A percentile compares a stretch with the other conserved stretches of the same genome.
phyloP scores from a whole-genome alignment of 2,113 vertebrate genomes.

The Bubalus kerabau region DNA sequence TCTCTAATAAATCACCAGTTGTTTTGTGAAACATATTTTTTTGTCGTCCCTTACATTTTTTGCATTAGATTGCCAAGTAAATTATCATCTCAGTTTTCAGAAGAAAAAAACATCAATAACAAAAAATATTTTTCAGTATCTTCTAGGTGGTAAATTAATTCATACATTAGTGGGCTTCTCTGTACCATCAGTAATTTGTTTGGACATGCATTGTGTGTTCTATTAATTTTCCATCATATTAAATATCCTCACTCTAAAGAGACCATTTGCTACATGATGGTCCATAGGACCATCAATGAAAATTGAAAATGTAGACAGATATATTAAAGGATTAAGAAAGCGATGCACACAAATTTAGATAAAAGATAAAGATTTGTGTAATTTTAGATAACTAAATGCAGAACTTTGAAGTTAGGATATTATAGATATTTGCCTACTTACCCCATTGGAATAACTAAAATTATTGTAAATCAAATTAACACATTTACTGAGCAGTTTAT shows the following conservation, averaged over 20 bases:
- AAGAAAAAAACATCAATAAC: neutral
- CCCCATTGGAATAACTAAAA: neutral
- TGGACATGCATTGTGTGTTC: neutral
- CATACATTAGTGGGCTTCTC: neutral
- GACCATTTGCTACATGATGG: neutral
- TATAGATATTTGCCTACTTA: neutral
- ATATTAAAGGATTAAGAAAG: neutral
- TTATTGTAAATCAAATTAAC: neutral
- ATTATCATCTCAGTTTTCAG: neutral
- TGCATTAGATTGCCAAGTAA: neutral
- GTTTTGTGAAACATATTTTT: neutral
- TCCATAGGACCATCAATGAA: neutral
- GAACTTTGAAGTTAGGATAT: neutral
- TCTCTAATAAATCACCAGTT: neutral
- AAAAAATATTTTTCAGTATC: neutral
- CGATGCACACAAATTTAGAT: neutral
- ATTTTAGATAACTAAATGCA: neutral
- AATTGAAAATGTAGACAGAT: neutral
- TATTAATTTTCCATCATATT: neutral
- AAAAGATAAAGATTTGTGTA: neutral
- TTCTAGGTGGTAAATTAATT: neutral
- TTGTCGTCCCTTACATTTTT: neutral
- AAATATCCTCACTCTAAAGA: neutral
- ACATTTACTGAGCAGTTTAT: neutral
- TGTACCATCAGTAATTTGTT: neutral